Conservation (phyloP, 2,888 invertebrate genomes). For the Notodonta dromedarius region DNA sequence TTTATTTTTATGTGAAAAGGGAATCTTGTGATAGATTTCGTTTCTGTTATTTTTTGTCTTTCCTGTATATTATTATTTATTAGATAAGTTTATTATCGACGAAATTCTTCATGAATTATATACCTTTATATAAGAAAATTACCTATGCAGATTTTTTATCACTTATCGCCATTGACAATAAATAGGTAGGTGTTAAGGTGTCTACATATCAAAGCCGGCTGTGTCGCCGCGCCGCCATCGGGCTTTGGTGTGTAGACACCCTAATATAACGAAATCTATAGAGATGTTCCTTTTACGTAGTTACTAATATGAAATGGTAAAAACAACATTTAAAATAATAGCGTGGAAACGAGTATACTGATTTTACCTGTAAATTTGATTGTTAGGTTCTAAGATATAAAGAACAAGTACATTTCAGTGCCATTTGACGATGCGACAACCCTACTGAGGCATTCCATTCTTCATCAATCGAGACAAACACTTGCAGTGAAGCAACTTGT, state of each 20-base stretch:
- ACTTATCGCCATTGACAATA: too few species aligned
- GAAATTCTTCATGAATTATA: not conserved
- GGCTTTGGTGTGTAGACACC: too few species aligned
- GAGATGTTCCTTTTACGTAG: not conserved
- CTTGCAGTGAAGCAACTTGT: not conserved
- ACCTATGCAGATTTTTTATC: too few species aligned
- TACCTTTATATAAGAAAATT: not conserved
- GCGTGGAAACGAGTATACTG: conserved; percentile 14
- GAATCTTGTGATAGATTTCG: not conserved
- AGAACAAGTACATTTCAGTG: conserved; percentile 71
- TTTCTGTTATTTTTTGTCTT: not conserved
- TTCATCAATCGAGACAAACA: conserved; percentile 11
- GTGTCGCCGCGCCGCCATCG: too few species aligned
- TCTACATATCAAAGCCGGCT: too few species aligned
- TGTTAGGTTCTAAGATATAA: conserved; percentile 35
- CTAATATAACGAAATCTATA: not conserved
- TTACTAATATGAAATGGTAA: not conserved
- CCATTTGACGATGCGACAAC: conserved; percentile 63
- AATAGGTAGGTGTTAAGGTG: too few species aligned
- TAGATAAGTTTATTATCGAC: not conserved
- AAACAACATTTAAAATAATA: not conserved
- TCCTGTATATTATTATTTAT: not conserved
- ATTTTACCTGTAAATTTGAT: conserved; percentile 14
- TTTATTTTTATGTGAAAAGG: not conserved
- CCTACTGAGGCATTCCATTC: conserved; percentile 34